Evolutionary conservation across 92 coral and sea anemone species (phyloP), one percentile per base, ranked within the genome.

Genomic region (Phenganax stokvisi): DNA sequence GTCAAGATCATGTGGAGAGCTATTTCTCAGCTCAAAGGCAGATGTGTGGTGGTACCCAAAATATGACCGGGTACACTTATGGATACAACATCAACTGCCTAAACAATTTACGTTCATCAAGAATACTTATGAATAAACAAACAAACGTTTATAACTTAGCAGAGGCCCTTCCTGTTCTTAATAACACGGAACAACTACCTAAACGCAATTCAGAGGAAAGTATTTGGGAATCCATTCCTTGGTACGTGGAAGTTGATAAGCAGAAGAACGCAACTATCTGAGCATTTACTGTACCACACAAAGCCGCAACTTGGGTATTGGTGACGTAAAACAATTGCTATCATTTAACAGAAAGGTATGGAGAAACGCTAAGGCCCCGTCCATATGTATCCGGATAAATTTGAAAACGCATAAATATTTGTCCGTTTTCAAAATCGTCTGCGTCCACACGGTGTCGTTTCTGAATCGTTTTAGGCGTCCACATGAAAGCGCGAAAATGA

Each of bases 41-140:
- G 74, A 88, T 85, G 90, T 82, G 88, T 82, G 90, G 88, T 9
- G 90, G 88, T 10, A 82, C 91, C 8, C 77, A 80, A 57, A 86
- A 83, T 71, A 85, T 88, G 91, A 85, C 91, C 31, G 89, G 83
- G 9, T 88, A 51, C 80, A 80, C 77, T 0, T 85, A 85, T 60
- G 89, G 89, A 12, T 85, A 88, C 65, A 85, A 85, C 53, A 75
- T 88, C 0, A 82, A 81, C 83, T 86, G 91, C 47, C 47, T 37
- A 37, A 37, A 37, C 47, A 37, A 37, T 37, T 37, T 37, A 37
- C 59, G 66, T 5, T 74, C 88, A 37, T 83, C 84, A 65, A 60
- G 74, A 56, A 28, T 89, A 12, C 54, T 76, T 8, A 86, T 78
- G 69, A 77, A 80, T 5, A 86, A 86, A 63, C 89, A 84, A 51